These are phyloP conservation scores for Pelodytes ibericus DNA, from an alignment of 2,797 vertebrate species.

Conservation along the genomic window DNA sequence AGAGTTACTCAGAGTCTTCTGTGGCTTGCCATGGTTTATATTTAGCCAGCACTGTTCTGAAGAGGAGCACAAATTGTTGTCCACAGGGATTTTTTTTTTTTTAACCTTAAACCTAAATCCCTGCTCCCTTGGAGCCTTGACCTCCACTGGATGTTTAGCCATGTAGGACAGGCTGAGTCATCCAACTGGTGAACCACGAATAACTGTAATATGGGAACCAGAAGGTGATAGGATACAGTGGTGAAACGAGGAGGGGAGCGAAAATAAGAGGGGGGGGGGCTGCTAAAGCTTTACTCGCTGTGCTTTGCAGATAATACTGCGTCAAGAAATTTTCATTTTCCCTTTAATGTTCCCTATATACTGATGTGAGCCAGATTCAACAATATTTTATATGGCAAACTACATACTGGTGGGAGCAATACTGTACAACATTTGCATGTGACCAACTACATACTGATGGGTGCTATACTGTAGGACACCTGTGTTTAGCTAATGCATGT, in stretches of 20 bases:
- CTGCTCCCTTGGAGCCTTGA: slow-evolving; percentile 27
- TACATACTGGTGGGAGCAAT: too few relatives aligned
- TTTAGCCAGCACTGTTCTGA: slow-evolving; percentile 33
- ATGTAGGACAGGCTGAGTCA: slow-evolving; percentile 33
- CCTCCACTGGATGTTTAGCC: slow-evolving; percentile 27
- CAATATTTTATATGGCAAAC: too few relatives aligned
- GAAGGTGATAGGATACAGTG: neutral
- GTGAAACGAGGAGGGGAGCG: neutral
- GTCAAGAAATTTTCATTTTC: too few relatives aligned
- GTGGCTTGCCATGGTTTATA: slow-evolving; percentile 36
- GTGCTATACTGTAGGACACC: too few relatives aligned
- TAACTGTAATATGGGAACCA: slow-evolving; percentile 13
- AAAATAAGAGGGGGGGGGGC: too few relatives aligned
- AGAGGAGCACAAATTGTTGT: slow-evolving; percentile 37
- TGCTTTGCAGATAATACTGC: too few relatives aligned
- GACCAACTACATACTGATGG: too few relatives aligned
- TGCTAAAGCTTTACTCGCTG: too few relatives aligned
- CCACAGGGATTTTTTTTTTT: slow-evolving; percentile 35
- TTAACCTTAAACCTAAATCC: slow-evolving; percentile 37
- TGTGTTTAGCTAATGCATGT: too few relatives aligned
- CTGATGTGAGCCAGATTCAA: too few relatives aligned
- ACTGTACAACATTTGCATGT: too few relatives aligned
- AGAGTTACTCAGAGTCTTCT: slow-evolving; percentile 29
- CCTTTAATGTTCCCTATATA: too few relatives aligned
- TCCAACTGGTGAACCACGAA: slow-evolving; percentile 1